phyloP scores from a whole-genome alignment of 2,797 vertebrate genomes.

The Rhodeus uyekii region DNA sequence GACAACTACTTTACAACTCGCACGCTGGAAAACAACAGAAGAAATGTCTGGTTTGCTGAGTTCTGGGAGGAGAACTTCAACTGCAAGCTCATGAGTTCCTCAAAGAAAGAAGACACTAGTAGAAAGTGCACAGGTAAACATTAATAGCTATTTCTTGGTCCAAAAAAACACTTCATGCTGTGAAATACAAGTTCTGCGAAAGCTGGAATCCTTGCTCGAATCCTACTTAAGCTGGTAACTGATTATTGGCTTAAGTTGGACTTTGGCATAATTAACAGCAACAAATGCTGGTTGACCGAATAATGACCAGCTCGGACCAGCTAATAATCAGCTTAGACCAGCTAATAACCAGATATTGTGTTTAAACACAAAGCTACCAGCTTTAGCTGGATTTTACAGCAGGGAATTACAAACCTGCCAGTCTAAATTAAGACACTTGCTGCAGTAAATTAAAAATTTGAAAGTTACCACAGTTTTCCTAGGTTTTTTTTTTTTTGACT shows the following conservation, averaged over 20 bases:
- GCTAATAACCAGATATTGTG: not conserved
- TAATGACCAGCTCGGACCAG: not conserved
- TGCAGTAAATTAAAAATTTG: slow-evolving; percentile 10
- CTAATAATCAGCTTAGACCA: not conserved
- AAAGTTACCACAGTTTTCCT: slow-evolving; percentile 7
- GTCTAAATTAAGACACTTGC: not conserved
- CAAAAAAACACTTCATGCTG: not conserved
- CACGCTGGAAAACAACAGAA: slow-evolving; percentile 92
- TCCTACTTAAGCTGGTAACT: not conserved
- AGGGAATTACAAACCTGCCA: not conserved
- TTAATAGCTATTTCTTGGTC: not conserved
- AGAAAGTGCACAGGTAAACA: slow-evolving; percentile 90
- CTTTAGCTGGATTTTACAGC: not conserved
- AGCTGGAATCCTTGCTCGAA: not conserved
- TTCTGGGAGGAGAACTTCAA: slow-evolving; percentile 99
- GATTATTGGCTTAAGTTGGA: not conserved
- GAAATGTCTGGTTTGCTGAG: slow-evolving; percentile 97
- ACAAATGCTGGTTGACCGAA: not conserved
- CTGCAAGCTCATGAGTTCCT: slow-evolving; percentile 94
- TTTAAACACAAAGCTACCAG: not conserved
- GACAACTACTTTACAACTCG: slow-evolving; percentile 90
- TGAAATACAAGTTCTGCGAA: not conserved
- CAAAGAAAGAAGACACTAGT: slow-evolving; percentile 90
- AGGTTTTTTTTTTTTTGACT: slow-evolving; percentile 34
- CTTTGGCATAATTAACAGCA: not conserved